Percentiles rank a stretch among this genome's conserved stretches.
phyloP scores from a whole-genome alignment of 2,113 vertebrate species.

The Rhinichthys klamathensis region DNA sequence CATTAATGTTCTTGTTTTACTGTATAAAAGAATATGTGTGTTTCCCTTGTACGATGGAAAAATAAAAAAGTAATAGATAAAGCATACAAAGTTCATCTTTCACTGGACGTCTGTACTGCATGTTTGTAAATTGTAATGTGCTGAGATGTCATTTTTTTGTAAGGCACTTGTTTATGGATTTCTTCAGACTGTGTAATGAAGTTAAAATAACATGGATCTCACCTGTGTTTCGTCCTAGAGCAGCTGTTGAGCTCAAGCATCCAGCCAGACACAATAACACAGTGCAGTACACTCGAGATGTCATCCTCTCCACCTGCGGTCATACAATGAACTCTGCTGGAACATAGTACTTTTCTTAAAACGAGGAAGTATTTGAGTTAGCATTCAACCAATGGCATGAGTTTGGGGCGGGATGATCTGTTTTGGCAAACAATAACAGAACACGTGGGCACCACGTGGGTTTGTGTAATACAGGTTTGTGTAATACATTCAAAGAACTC shows the following conservation, averaged over 20 bases:
- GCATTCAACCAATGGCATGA: neutral
- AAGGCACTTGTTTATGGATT: too few relatives aligned
- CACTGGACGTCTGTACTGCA: too few relatives aligned
- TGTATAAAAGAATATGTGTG: too few relatives aligned
- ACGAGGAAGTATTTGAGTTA: neutral
- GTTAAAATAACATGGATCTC: slow-evolving; percentile 4
- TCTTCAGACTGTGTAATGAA: too few relatives aligned
- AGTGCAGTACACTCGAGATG: neutral
- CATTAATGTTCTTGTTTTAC: too few relatives aligned
- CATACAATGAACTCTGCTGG: slow-evolving; percentile 13
- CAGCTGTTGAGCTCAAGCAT: slow-evolving; percentile 26
- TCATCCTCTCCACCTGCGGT: slow-evolving; percentile 48
- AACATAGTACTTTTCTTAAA: neutral
- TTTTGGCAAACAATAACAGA: neutral
- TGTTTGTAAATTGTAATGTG: too few relatives aligned
- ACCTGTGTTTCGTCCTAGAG: slow-evolving; percentile 52
- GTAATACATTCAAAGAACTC: too few relatives aligned
- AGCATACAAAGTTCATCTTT: too few relatives aligned
- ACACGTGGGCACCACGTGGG: neutral
- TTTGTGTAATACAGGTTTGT: too few relatives aligned
- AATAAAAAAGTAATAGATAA: too few relatives aligned
- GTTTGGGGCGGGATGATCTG: neutral
- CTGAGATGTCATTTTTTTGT: too few relatives aligned
- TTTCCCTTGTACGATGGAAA: too few relatives aligned
- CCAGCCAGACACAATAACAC: slow-evolving; percentile 45